phyloP scores from a whole-genome alignment of 2,113 vertebrate genomes.

The Neopipo cinnamomea region DNA sequence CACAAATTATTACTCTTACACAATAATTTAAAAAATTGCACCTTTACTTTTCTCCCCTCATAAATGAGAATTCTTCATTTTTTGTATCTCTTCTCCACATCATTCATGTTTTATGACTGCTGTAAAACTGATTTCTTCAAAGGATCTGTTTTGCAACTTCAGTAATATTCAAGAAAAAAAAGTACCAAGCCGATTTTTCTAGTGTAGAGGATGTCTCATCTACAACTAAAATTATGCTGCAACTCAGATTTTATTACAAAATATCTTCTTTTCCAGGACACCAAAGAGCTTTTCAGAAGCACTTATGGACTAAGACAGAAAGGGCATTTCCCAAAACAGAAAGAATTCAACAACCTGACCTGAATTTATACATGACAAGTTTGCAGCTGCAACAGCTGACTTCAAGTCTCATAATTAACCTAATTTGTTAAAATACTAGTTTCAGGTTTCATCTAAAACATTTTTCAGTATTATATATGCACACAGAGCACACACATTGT shows the following conservation, averaged over 20 bases:
- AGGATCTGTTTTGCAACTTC: not conserved
- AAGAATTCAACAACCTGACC: not conserved
- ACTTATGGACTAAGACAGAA: not conserved
- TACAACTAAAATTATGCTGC: not conserved
- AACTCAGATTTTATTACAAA: not conserved
- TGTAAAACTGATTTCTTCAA: not conserved
- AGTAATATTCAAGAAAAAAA: rapidly evolving
- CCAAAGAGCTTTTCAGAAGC: not conserved
- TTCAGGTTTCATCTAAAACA: not conserved
- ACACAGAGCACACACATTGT: not conserved
- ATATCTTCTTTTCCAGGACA: not conserved
- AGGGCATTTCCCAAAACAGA: not conserved
- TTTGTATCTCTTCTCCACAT: not conserved
- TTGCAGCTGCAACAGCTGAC: not conserved
- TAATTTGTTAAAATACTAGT: not conserved
- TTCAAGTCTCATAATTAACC: not conserved
- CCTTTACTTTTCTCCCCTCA: not conserved
- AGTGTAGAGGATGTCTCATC: not conserved
- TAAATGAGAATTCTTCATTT: not conserved
- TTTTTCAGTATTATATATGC: not conserved
- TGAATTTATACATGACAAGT: not conserved
- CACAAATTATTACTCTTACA: not conserved
- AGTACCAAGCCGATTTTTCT: not conserved
- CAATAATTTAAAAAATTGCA: not conserved
- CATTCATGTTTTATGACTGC: not conserved